Conservation (phyloP, 2,113 vertebrate species). For the Amphiprion ocellaris region DNA sequence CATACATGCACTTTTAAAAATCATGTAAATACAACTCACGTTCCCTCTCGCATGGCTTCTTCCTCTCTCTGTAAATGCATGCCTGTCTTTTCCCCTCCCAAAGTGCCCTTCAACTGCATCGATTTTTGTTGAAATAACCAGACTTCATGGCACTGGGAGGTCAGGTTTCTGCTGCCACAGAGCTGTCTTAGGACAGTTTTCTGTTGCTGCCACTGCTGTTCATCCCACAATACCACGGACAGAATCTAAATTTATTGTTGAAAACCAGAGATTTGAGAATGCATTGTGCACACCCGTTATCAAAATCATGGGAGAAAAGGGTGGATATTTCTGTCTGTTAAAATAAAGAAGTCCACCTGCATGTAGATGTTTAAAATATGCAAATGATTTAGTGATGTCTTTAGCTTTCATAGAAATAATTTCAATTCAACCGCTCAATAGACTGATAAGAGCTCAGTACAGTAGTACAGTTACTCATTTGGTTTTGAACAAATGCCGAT, state of each 20-base stretch:
- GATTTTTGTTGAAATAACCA: constrained; percentile 86
- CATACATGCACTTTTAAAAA: background rate
- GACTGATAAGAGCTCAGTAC: background rate
- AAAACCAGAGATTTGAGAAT: constrained; percentile 38
- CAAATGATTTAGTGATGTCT: background rate
- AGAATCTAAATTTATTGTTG: constrained; percentile 23
- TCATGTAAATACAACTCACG: background rate
- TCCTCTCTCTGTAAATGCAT: constrained; percentile 28
- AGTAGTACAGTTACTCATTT: background rate
- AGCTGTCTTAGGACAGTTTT: constrained; percentile 56
- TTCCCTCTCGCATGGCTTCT: constrained; percentile 16
- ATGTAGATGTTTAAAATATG: background rate
- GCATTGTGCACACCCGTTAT: constrained; percentile 1
- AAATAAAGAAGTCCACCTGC: background rate
- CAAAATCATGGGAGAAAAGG: constrained; percentile 10
- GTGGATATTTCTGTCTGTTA: background rate
- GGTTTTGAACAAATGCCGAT: background rate
- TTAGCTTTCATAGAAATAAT: background rate
- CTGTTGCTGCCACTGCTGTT: constrained; percentile 48
- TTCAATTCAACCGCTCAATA: background rate
- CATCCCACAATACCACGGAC: constrained; percentile 24
- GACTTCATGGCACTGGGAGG: constrained; percentile 79
- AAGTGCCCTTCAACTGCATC: constrained; percentile 84
- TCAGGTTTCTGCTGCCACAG: constrained; percentile 79
- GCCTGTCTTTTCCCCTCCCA: constrained; percentile 43